Evolutionary conservation across 2,888 invertebrate genomes (phyloP).

Genomic region (Parapristionchus giblindavisi): DNA sequence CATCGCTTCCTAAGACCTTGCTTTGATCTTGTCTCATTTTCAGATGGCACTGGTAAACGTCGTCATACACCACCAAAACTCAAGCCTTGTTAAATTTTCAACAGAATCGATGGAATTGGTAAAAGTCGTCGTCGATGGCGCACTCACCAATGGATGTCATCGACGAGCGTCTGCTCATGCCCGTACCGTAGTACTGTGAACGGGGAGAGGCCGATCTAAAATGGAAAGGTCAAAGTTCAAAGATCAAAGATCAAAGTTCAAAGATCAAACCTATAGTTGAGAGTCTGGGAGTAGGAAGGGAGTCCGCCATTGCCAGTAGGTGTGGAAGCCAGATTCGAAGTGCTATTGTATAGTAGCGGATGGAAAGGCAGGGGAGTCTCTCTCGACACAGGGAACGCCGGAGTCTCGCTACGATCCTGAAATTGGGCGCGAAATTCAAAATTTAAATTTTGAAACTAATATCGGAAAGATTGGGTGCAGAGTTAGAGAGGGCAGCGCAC

Average conservation of each 20-base stretch:
- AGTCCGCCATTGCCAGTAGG: constrained; percentile 24
- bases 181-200: constrained; percentile 74
- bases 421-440: too few species aligned
- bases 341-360: constrained; percentile 64
- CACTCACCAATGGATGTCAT: constrained; percentile 73
- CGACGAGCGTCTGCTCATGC: constrained; percentile 77
- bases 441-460: too few species aligned
- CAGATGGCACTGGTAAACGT: background rate
- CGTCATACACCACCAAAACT: background rate
- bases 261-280: constrained; percentile 35
- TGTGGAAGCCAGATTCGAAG: constrained; percentile 32
- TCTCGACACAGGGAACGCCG: constrained; percentile 88
- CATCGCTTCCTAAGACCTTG: too few species aligned
- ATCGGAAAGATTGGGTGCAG: too few species aligned
- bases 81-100: background rate
- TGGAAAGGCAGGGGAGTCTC: constrained; percentile 68
- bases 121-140: background rate
- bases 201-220: constrained; percentile 65
- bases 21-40: too few species aligned
- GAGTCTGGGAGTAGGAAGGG: constrained; percentile 32
- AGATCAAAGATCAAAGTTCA: constrained; percentile 10
- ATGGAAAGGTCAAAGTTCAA: background rate
- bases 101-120: background rate
- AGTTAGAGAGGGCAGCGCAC: too few species aligned
- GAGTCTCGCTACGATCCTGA: constrained; percentile 79